Evolutionary conservation across 2,797 vertebrate species (phyloP).

Genomic region (Emydoidea blandingii): DNA sequence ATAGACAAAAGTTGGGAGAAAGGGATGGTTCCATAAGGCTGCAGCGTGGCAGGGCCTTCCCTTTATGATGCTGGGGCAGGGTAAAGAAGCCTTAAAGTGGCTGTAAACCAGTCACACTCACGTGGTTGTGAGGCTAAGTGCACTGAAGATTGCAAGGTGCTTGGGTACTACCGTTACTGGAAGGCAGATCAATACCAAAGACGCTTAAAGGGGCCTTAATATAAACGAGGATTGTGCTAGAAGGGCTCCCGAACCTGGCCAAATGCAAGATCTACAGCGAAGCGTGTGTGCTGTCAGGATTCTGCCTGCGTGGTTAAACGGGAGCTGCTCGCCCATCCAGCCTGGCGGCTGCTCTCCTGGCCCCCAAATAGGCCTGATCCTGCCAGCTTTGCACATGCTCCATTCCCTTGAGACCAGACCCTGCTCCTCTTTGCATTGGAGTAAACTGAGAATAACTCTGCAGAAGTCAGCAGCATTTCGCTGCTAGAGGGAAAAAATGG

Average conservation of each 20-base stretch:
- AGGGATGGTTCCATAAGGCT: not conserved
- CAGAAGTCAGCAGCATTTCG: not conserved
- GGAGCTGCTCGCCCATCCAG: accelerated
- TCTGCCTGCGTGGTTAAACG: accelerated
- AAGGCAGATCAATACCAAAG: not conserved
- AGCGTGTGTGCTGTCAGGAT: not conserved
- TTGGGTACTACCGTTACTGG: not conserved
- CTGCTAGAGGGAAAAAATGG: not conserved
- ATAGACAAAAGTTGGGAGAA: not conserved
- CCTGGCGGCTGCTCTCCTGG: accelerated
- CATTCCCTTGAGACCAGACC: not conserved
- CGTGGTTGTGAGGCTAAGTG: not conserved
- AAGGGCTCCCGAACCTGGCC: not conserved
- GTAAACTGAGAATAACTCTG: not conserved
- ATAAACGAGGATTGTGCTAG: not conserved
- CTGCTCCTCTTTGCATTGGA: not conserved
- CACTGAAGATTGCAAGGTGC: not conserved
- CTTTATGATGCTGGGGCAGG: not conserved
- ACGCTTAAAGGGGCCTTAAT: not conserved
- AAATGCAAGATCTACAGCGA: not conserved
- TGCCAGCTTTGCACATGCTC: not conserved
- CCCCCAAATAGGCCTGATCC: not conserved
- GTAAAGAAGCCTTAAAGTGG: too few species aligned
- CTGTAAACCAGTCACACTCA: too few species aligned
- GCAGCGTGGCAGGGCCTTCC: too few species aligned